Conservation (phyloP, 2,888 invertebrate species). For the Leptopterna dolabrata region DNA sequence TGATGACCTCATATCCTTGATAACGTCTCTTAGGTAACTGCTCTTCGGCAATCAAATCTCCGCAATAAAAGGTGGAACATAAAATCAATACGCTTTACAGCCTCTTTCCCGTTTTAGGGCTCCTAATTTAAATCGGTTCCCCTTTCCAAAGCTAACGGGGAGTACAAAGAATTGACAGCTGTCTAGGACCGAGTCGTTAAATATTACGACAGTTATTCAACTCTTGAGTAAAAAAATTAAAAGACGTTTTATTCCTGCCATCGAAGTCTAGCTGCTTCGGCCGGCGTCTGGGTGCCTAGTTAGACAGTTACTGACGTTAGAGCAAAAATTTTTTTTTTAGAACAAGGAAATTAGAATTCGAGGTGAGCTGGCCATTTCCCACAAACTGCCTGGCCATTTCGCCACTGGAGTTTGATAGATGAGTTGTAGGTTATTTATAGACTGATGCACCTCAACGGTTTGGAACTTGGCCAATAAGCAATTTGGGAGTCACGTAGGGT, state of each 20-base stretch:
- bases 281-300: background rate
- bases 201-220: conserved; percentile 29
- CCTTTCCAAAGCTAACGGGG: background rate
- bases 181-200: background rate
- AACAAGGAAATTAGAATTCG: no score
- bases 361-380: no score
- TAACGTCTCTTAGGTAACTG: conserved; percentile 17
- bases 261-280: background rate
- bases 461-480: no score
- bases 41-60: conserved; percentile 9
- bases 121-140: background rate
- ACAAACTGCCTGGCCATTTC: no score
- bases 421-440: no score
- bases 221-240: background rate
- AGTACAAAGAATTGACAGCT: background rate
- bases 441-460: no score
- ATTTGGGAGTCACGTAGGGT: no score
- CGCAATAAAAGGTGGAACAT: background rate
- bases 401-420: no score
- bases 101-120: conserved; percentile 20
- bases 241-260: background rate
- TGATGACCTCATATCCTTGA: conserved; percentile 22
- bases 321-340: no score
- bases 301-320: background rate
- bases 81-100: conserved; percentile 28